These are phyloP conservation scores for Drosophila suzukii DNA, from an alignment of 1,140 invertebrate genomes.

Conservation along the genomic window DNA sequence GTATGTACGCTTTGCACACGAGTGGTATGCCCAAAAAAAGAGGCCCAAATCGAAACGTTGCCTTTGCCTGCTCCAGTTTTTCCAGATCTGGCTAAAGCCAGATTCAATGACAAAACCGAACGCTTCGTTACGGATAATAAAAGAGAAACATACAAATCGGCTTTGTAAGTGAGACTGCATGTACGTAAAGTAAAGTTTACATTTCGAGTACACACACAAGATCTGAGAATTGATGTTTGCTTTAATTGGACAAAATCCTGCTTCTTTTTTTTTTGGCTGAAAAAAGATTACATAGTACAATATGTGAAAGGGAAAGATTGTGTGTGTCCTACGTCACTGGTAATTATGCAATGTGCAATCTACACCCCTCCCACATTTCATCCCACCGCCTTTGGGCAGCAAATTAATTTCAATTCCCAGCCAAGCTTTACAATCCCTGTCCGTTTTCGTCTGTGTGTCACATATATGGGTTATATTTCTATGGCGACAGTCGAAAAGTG, in stretches of 20 bases:
- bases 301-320: conserved; percentile 12
- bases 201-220: not conserved
- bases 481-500: conserved; percentile 40
- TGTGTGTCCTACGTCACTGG: conserved; percentile 61
- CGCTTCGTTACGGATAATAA: conserved; percentile 54
- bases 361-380: not conserved
- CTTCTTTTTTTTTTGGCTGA: conserved; percentile 11
- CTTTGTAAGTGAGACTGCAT: not conserved
- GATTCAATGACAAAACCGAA: conserved; percentile 65
- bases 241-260: conserved; percentile 68
- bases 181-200: not conserved
- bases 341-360: conserved; percentile 65
- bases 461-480: not conserved
- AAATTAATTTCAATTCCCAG: conserved; percentile 79
- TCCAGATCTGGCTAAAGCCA: conserved; percentile 42
- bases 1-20: not conserved
- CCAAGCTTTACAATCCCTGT: conserved; percentile 63
- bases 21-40: conserved; percentile 27
- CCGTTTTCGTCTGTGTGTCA: conserved; percentile 17
- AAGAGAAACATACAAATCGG: conserved; percentile 14
- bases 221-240: conserved; percentile 40
- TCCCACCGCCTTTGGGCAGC: conserved; percentile 29
- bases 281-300: conserved; percentile 15
- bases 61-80: conserved; percentile 58
- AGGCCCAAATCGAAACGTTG: conserved; percentile 17